phyloP scores from a whole-genome alignment of 2,888 invertebrate species.

The Tiliacea aurago region DNA sequence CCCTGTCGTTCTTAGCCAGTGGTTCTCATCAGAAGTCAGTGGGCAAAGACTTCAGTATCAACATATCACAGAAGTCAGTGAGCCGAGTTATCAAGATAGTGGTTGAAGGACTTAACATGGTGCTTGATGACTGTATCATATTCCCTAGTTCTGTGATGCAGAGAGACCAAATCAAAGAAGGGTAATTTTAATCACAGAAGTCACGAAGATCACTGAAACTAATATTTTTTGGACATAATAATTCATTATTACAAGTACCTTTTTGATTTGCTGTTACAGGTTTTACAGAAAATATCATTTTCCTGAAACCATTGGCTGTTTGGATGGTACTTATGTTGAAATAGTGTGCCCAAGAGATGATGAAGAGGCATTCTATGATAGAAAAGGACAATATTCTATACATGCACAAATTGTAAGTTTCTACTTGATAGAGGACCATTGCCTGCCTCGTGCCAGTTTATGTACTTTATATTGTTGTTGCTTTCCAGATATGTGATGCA shows the following conservation, averaged over 20 bases:
- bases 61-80: conserved; percentile 80
- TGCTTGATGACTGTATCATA: conserved; percentile 74
- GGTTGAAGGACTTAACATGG: conserved; percentile 77
- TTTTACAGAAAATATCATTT: conserved; percentile 81
- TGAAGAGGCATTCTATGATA: conserved; percentile 80
- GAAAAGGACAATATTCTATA: conserved; percentile 78
- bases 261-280: conserved; percentile 58
- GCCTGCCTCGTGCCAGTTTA: background rate
- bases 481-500: conserved; percentile 78
- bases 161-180: conserved; percentile 77
- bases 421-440: background rate
- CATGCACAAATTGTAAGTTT: conserved; percentile 78
- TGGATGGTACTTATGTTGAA: conserved; percentile 78
- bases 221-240: background rate
- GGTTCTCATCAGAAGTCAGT: conserved; percentile 79
- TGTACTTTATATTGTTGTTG: background rate
- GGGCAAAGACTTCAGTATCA: conserved; percentile 77
- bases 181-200: conserved; percentile 62
- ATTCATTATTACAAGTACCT: background rate
- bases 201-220: no score
- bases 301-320: conserved; percentile 79
- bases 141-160: conserved; percentile 73
- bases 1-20: conserved; percentile 77
- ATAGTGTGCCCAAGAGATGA: conserved; percentile 81
- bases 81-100: conserved; percentile 77